A percentile compares a stretch with the other conserved stretches of the same genome.
Conservation (phyloP, 2,113 vertebrate genomes). For the Accipiter cooperii region DNA sequence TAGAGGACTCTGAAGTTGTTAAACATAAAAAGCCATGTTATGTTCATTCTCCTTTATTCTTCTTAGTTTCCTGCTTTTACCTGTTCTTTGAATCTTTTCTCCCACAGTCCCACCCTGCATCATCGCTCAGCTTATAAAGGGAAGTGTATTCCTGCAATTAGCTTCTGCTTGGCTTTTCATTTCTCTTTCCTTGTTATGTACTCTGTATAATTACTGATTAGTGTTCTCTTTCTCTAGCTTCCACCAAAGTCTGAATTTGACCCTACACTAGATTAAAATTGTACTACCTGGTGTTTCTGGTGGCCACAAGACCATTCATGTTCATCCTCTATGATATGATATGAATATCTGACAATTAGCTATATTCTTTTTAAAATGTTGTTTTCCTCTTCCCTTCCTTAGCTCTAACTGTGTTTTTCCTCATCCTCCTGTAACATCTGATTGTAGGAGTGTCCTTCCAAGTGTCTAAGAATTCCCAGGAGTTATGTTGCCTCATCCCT, state of each 20-base stretch:
- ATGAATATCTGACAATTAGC: neutral
- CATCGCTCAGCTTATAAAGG: neutral
- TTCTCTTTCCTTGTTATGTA: neutral
- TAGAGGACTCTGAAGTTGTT: too few relatives aligned
- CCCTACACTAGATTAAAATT: neutral
- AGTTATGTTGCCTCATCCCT: accelerated
- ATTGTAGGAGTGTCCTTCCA: accelerated
- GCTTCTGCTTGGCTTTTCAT: neutral
- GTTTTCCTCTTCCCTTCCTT: neutral
- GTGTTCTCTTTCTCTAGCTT: neutral
- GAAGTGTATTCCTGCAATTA: neutral
- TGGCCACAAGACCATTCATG: neutral
- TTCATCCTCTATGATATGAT: neutral
- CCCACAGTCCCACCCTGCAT: neutral
- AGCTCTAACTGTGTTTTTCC: neutral
- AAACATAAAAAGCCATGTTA: too few relatives aligned
- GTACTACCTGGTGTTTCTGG: neutral
- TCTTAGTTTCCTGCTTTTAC: too few relatives aligned
- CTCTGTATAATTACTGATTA: neutral
- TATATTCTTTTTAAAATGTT: neutral
- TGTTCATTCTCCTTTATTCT: too few relatives aligned
- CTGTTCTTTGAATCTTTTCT: neutral
- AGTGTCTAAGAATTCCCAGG: neutral
- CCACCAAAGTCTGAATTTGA: neutral
- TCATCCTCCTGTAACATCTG: neutral